A percentile compares a stretch with the other conserved stretches of the same genome.
phyloP scores from a whole-genome alignment of 2,888 invertebrate species.

The Calameuta filiformis region DNA sequence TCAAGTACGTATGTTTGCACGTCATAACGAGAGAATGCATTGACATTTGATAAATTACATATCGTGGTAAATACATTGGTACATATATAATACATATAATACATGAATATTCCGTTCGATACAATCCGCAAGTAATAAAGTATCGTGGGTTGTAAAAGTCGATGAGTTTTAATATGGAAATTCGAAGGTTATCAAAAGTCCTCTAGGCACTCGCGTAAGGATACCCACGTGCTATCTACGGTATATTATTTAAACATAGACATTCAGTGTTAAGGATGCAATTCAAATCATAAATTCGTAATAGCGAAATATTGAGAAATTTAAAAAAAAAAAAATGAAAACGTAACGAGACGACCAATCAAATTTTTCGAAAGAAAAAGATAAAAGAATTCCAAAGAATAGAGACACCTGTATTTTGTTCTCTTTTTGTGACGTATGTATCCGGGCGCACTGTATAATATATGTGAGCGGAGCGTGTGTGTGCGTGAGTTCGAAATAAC shows the following conservation, averaged over 20 bases:
- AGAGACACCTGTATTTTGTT: not conserved
- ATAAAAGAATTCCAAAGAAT: not conserved
- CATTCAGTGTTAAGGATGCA: not conserved
- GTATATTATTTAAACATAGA: not conserved
- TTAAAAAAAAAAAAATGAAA: not conserved
- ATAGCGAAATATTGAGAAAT: not conserved
- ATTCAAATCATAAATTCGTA: not conserved
- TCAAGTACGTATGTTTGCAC: not conserved
- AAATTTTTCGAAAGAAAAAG: not conserved
- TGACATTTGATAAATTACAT: constrained; percentile 29
- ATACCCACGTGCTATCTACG: too few species aligned
- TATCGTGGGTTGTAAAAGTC: not conserved
- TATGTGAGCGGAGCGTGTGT: not conserved
- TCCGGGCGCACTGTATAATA: not conserved
- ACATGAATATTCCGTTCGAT: constrained; percentile 16
- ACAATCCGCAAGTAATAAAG: not conserved
- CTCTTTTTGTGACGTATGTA: not conserved
- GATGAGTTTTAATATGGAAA: constrained; percentile 6
- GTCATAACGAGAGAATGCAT: not conserved
- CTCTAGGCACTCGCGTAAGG: not conserved
- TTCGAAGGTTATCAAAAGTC: constrained; percentile 2
- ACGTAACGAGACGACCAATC: not conserved
- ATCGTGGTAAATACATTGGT: constrained; percentile 27
- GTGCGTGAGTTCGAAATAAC: not conserved
- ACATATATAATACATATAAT: constrained; percentile 26